These are phyloP conservation scores for Myripristis jacobus DNA, from an alignment of 2,797 vertebrate species.

Conservation along the genomic window DNA sequence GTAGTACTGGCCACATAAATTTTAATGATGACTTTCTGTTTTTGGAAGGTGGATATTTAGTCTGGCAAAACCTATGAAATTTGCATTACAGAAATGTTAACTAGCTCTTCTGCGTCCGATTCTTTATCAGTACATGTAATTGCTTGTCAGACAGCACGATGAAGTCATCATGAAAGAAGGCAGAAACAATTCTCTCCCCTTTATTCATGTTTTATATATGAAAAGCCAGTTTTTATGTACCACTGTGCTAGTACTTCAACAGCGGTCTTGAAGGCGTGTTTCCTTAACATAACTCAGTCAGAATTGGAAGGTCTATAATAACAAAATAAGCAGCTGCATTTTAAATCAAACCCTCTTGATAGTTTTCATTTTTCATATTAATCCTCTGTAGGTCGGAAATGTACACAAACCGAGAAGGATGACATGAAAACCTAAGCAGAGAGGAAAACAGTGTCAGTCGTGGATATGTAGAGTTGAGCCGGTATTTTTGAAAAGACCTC, in stretches of 20 bases:
- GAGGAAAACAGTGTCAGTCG: slow-evolving; percentile 7
- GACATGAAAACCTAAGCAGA: slow-evolving; percentile 11
- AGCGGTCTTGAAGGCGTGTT: slow-evolving; percentile 19
- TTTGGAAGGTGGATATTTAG: background rate
- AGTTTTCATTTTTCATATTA: slow-evolving; percentile 61
- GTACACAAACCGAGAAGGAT: slow-evolving; percentile 28
- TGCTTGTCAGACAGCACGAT: slow-evolving; percentile 25
- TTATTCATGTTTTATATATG: slow-evolving; percentile 41
- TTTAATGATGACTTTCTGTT: background rate
- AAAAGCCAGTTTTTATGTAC: slow-evolving; percentile 35
- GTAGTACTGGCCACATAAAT: background rate
- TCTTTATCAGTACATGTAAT: slow-evolving; percentile 2
- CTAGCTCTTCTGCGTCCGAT: slow-evolving; percentile 8
- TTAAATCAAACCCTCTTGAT: slow-evolving; percentile 58
- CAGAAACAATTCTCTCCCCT: slow-evolving; percentile 20
- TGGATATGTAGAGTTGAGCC: slow-evolving; percentile 19
- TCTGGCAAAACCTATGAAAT: background rate
- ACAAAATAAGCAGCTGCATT: slow-evolving; percentile 62
- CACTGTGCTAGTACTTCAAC: slow-evolving; percentile 12
- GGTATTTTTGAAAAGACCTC: slow-evolving; percentile 2
- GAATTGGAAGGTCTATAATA: slow-evolving; percentile 41
- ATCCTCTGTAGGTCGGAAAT: slow-evolving; percentile 45
- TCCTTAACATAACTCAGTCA: slow-evolving; percentile 22
- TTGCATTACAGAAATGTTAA: slow-evolving; percentile 13
- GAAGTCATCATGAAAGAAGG: slow-evolving; percentile 31